phyloP scores from a whole-genome alignment of 2,113 vertebrate species.

The Anguilla japonica region DNA sequence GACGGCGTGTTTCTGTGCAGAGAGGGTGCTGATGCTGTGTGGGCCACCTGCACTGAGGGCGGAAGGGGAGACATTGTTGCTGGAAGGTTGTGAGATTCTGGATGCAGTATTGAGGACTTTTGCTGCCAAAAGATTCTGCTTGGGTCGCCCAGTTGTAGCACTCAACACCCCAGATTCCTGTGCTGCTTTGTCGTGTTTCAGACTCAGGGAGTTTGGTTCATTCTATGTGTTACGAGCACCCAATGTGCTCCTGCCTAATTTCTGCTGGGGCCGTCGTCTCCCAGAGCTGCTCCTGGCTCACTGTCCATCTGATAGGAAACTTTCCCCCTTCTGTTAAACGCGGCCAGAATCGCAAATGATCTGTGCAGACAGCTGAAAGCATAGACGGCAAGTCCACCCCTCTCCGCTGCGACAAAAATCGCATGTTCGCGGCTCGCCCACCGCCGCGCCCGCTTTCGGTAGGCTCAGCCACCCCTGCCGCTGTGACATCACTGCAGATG shows the following conservation, averaged over 20 bases:
- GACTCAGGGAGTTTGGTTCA: not conserved
- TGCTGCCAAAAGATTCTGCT: not conserved
- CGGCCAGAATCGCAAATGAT: not conserved
- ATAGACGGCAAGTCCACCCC: not conserved
- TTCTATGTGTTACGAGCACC: not conserved
- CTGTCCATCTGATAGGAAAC: not conserved
- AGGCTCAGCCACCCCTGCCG: not conserved
- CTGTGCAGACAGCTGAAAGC: not conserved
- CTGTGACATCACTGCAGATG: constrained; percentile 53
- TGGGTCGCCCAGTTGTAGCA: not conserved
- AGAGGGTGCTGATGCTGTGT: not conserved
- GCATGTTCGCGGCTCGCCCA: not conserved
- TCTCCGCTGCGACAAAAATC: not conserved
- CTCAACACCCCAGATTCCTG: not conserved
- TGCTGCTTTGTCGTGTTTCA: not conserved
- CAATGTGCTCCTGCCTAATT: not conserved
- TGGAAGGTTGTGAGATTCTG: not conserved
- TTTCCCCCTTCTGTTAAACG: not conserved
- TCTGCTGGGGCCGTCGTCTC: not conserved
- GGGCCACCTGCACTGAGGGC: not conserved
- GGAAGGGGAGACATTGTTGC: not conserved
- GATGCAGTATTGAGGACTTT: not conserved
- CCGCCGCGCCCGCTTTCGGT: not conserved
- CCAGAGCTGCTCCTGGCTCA: not conserved
- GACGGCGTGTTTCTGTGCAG: not conserved